phyloP scores from a whole-genome alignment of 1,140 invertebrate species.

The Wasmannia auropunctata region DNA sequence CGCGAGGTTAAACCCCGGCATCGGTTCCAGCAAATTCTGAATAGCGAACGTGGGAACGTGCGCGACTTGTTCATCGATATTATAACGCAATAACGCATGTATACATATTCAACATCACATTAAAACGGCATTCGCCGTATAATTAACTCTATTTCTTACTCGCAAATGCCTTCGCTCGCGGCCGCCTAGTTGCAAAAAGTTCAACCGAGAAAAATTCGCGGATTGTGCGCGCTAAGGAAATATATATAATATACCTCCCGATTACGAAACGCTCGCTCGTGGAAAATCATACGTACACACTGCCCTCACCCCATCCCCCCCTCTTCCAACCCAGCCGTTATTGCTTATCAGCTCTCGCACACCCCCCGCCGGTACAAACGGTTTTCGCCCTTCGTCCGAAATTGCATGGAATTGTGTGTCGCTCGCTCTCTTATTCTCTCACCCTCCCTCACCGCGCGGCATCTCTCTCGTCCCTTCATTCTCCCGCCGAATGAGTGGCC shows the following conservation, averaged over 20 bases:
- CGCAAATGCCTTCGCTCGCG: background rate
- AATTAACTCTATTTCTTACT: conserved; percentile 40
- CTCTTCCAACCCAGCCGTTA: conserved; percentile 68
- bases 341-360: conserved; percentile 79
- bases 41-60: conserved; percentile 44
- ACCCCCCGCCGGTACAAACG: conserved; percentile 39
- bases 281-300: conserved; percentile 70
- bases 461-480: background rate
- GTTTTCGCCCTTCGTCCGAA: conserved; percentile 62
- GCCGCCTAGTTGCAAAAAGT: conserved; percentile 38
- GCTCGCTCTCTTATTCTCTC: conserved; percentile 19
- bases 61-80: conserved; percentile 41
- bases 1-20: conserved; percentile 27
- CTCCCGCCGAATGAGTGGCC: conserved; percentile 80
- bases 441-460: conserved; percentile 53
- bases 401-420: conserved; percentile 74
- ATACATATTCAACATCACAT: conserved; percentile 55
- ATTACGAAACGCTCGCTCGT: conserved; percentile 48
- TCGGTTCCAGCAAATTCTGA: conserved; percentile 56
- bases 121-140: conserved; percentile 22
- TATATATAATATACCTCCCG: background rate
- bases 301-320: background rate
- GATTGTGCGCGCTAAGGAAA: background rate
- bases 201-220: conserved; percentile 51
- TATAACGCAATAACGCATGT: conserved; percentile 37